phyloP scores from a whole-genome alignment of 2,113 vertebrate species.

The Cacatua alba region DNA sequence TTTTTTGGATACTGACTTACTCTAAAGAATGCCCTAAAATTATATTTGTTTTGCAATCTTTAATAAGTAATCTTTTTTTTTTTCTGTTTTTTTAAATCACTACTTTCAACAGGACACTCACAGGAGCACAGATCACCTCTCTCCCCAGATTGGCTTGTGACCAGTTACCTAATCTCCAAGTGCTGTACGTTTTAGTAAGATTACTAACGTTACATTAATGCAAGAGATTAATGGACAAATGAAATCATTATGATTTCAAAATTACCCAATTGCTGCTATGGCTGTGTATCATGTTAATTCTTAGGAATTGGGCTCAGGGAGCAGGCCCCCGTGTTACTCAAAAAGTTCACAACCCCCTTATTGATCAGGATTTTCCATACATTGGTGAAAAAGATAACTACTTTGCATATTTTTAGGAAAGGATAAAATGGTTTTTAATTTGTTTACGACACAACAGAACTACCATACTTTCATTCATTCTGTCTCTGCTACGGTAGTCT shows the following conservation, averaged over 20 bases:
- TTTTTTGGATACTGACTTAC: neutral
- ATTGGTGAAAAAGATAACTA: neutral
- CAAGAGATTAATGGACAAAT: slow-evolving; percentile 2
- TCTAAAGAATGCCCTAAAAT: neutral
- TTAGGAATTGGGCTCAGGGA: neutral
- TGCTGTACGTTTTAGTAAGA: slow-evolving; percentile 85
- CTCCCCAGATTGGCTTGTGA: slow-evolving; percentile 86
- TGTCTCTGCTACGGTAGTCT: neutral
- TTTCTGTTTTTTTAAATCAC: slow-evolving; percentile 12
- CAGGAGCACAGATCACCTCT: slow-evolving; percentile 87
- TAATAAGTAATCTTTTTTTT: neutral
- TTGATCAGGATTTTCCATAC: neutral
- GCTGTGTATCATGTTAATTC: neutral
- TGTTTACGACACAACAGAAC: neutral
- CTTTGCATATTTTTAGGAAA: neutral
- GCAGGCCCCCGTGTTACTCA: neutral
- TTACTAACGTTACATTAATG: slow-evolving; percentile 23
- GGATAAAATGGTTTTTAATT: neutral
- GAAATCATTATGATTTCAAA: neutral
- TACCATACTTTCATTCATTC: neutral
- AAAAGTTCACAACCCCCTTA: neutral
- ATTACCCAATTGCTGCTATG: neutral
- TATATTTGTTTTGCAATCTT: neutral
- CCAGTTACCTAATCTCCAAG: slow-evolving; percentile 88
- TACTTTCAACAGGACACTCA: slow-evolving; percentile 85